Base-by-base conservation (phyloP, 2,888 invertebrate genomes). In the Drosophila stalkeri region DNA sequence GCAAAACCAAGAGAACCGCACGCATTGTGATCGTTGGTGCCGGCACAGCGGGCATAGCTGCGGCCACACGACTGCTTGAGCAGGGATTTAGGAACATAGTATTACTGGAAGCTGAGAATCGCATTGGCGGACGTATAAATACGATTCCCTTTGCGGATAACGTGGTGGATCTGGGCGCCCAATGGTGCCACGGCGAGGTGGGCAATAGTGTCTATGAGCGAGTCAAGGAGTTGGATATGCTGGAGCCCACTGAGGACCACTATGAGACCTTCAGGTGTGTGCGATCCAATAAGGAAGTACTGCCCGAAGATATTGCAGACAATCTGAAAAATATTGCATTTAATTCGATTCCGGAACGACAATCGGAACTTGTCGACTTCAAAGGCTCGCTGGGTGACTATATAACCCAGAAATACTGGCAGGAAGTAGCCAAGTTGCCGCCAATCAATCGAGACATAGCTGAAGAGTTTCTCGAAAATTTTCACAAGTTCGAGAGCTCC, bases 121-220 rank as follows among this genome's bases (percentile, higher is more conserved):
- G 95, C 41, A 94, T 96, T 60, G 96, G 96, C 0, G 96, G 96
- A 1, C 93, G 96, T 65, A 93, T 96, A 23, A 82, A 93, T 57
- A 94, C 94, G 0, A 92, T 94, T 3, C 92, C 93, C 0, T 94
- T 94, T 76, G 95, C 94, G 1, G 94, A 94, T 0, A 94, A 94
- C 73, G 92, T 94, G 7, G 93, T 97, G 7, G 97, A 97, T 90
- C 87, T 96, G 57, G 97, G 97, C 0, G 97, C 96, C 52, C 96
- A 97, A 80, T 97, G 97, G 97, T 96, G 92, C 56, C 92, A 92
- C 52, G 92, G 97, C 0, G 95, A 96, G 90, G 93, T 94, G 89
- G 94, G 93, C 54, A 95, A 96, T 91, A 83, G 94, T 31, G 94
- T 96, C 0, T 95, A 94, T 81, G 93, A 95, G 47, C 88, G 95